These are phyloP conservation scores for Mercenaria mercenaria DNA, from an alignment of 1,140 invertebrate genomes.

Conservation along the genomic window DNA sequence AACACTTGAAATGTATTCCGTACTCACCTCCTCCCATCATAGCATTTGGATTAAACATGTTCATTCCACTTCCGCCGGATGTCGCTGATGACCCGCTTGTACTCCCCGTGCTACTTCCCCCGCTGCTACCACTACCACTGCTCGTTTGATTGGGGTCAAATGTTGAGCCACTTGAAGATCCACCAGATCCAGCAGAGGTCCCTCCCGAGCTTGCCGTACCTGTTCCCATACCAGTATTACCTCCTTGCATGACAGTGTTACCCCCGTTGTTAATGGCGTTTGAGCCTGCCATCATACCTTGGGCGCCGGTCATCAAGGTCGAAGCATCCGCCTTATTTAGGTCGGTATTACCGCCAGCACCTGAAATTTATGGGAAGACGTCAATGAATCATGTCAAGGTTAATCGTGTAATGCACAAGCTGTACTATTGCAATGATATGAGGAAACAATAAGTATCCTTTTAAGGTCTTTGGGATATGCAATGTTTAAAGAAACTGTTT, in stretches of 20 bases:
- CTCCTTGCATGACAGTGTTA: conserved; percentile 8
- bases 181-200: not conserved
- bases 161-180: not conserved
- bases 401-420: not conserved
- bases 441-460: no score
- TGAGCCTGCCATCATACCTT: conserved; percentile 49
- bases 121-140: not conserved
- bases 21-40: conserved; percentile 51
- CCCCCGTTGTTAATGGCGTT: conserved; percentile 39
- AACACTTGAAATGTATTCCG: no score
- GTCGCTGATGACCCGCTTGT: not conserved
- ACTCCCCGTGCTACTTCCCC: not conserved
- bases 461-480: no score
- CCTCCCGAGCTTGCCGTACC: not conserved
- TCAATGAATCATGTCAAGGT: not conserved
- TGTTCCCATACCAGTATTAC: conserved; percentile 26
- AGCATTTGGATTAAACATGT: conserved; percentile 53
- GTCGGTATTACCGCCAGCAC: conserved; percentile 35
- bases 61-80: conserved; percentile 7
- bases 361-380: not conserved
- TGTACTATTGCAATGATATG: no score
- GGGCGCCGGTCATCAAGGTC: conserved; percentile 32
- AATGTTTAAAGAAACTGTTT: no score
- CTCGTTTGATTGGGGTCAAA: conserved; percentile 48
- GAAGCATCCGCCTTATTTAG: conserved; percentile 37